Conservation (phyloP, 2,113 vertebrate species). For the Chauna torquata region DNA sequence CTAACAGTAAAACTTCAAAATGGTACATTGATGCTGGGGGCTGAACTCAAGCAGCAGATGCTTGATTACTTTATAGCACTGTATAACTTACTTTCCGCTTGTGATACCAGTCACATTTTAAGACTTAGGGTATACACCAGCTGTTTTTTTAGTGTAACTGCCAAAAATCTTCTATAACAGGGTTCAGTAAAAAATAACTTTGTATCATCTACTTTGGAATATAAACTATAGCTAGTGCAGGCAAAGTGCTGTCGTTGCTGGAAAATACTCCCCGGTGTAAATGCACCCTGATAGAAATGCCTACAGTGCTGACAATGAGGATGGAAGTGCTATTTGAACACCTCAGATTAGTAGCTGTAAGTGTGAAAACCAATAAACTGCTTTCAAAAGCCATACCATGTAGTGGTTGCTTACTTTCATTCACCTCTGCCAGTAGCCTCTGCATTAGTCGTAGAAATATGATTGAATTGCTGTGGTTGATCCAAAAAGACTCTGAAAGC, state of each 20-base stretch:
- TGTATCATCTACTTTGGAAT: background rate
- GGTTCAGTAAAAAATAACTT: background rate
- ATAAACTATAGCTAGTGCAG: background rate
- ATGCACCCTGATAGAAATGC: background rate
- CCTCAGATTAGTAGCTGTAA: background rate
- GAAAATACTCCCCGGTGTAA: background rate
- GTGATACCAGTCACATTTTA: conserved; percentile 44
- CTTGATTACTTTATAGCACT: background rate
- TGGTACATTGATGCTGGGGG: background rate
- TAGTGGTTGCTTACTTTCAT: background rate
- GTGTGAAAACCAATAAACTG: background rate
- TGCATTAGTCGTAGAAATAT: background rate
- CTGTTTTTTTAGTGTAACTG: background rate
- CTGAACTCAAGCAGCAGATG: background rate
- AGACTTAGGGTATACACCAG: background rate
- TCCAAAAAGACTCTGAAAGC: background rate
- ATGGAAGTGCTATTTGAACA: background rate
- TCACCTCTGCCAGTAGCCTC: background rate
- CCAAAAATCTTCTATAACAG: background rate
- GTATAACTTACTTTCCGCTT: background rate
- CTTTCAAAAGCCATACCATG: background rate
- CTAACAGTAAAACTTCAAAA: background rate
- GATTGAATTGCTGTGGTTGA: background rate
- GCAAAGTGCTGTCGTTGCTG: background rate
- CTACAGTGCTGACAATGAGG: background rate